These are phyloP conservation scores for Stenopsyche tienmushanensis DNA, from an alignment of 1,140 invertebrate genomes.

Conservation along the genomic window DNA sequence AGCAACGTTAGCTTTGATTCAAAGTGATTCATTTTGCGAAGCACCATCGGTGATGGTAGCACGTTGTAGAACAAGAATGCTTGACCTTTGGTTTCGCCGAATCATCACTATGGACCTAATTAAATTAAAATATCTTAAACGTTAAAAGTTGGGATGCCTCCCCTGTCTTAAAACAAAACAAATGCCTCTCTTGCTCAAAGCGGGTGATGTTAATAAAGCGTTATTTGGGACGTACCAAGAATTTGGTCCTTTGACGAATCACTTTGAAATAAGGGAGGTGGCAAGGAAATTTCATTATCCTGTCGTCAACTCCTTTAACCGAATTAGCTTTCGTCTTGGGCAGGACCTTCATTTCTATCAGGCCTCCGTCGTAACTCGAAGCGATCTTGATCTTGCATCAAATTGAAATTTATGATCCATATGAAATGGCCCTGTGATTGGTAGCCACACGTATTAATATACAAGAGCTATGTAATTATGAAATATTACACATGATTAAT, in stretches of 20 bases:
- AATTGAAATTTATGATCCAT: no score
- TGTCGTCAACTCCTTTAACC: constrained; percentile 18
- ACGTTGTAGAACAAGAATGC: no score
- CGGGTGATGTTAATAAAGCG: constrained; percentile 12
- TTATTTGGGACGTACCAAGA: not conserved
- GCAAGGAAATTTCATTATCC: constrained; percentile 17
- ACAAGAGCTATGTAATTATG: no score
- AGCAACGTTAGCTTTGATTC: no score
- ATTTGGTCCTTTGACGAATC: constrained; percentile 19
- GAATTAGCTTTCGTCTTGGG: constrained; percentile 8
- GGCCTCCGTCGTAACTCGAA: not conserved
- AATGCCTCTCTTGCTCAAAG: constrained; percentile 12
- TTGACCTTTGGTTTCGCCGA: constrained; percentile 8
- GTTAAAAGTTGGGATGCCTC: not conserved
- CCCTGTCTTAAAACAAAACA: constrained; percentile 2
- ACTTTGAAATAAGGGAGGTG: constrained; percentile 8
- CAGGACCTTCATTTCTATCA: constrained; percentile 4
- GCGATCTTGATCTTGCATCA: not conserved
- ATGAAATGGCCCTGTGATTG: no score
- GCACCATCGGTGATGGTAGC: no score
- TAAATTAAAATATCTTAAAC: constrained; percentile 15
- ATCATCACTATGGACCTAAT: constrained; percentile 11
- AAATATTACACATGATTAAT: no score
- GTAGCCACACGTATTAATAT: no score
- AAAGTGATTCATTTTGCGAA: no score